phyloP scores from a whole-genome alignment of 2,113 vertebrate species.

The Herpailurus yagouaroundi region DNA sequence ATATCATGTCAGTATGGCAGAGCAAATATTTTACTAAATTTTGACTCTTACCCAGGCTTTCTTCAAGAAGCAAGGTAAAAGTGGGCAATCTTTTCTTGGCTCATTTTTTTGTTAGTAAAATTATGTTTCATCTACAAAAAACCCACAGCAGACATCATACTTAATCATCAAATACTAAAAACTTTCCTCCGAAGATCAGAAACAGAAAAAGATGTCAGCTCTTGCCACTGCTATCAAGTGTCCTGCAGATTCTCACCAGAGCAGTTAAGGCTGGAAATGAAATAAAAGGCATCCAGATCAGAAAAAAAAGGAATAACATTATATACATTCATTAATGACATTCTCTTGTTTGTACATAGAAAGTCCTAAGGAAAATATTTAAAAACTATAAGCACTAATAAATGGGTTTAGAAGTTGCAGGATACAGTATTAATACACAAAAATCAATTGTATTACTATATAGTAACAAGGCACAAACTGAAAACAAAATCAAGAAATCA shows the following conservation, averaged over 20 bases:
- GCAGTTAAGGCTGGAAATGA: not conserved
- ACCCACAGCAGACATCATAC: not conserved
- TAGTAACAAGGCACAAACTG: not conserved
- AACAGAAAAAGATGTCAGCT: not conserved
- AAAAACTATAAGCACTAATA: not conserved
- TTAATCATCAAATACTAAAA: not conserved
- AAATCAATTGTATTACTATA: not conserved
- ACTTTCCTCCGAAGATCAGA: not conserved
- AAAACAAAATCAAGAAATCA: not conserved
- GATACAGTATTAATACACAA: not conserved
- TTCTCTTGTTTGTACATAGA: not conserved
- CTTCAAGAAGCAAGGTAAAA: not conserved
- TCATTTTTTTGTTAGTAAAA: not conserved
- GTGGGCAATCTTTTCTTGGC: not conserved
- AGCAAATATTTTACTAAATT: constrained; percentile 13
- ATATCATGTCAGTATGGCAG: not conserved
- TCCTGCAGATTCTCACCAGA: not conserved
- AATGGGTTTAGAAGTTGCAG: not conserved
- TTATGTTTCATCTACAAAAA: not conserved
- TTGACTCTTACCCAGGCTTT: not conserved
- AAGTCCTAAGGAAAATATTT: constrained; percentile 7
- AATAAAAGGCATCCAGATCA: not conserved
- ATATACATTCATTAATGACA: not conserved
- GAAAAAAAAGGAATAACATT: not conserved
- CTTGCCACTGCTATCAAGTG: not conserved